Evolutionary conservation across 1,140 invertebrate species (phyloP).

Genomic region (Drosophila azteca): DNA sequence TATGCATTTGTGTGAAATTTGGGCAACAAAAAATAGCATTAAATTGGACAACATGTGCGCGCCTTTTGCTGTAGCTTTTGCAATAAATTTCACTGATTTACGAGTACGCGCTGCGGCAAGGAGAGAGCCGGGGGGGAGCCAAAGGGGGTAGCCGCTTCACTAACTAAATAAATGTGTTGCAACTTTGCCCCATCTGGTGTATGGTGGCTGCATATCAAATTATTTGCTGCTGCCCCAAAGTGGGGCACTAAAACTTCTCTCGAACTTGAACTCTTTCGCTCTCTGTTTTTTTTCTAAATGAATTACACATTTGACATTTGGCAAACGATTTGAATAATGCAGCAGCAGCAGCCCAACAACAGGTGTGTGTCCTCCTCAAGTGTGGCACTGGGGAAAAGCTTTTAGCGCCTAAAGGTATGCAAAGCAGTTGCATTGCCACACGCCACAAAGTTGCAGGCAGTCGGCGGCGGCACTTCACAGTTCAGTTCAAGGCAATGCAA

Average conservation of each 20-base stretch:
- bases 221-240: slow-evolving; percentile 53
- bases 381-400: slow-evolving; percentile 52
- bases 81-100: slow-evolving; percentile 78
- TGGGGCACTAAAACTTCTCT: slow-evolving; percentile 16
- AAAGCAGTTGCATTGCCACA: slow-evolving; percentile 41
- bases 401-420: slow-evolving; percentile 75
- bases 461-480: slow-evolving; percentile 20
- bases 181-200: slow-evolving; percentile 39
- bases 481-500: slow-evolving; percentile 10
- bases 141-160: slow-evolving; percentile 54
- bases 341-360: slow-evolving; percentile 42
- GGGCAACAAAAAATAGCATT: slow-evolving; percentile 30
- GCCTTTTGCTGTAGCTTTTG: slow-evolving; percentile 68
- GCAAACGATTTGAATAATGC: slow-evolving; percentile 69
- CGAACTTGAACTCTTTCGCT: not conserved
- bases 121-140: slow-evolving; percentile 2
- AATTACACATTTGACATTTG: slow-evolving; percentile 62
- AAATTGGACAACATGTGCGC: slow-evolving; percentile 77
- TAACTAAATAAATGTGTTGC: slow-evolving; percentile 75
- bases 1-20: slow-evolving; percentile 70
- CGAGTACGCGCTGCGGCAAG: slow-evolving; percentile 42
- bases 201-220: slow-evolving; percentile 36
- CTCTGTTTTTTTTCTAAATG: slow-evolving; percentile 27
- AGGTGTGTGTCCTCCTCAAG: slow-evolving; percentile 36
- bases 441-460: slow-evolving; percentile 40